Evolutionary conservation across 2,888 invertebrate genomes (phyloP).

Genomic region (Anorthoa munda): DNA sequence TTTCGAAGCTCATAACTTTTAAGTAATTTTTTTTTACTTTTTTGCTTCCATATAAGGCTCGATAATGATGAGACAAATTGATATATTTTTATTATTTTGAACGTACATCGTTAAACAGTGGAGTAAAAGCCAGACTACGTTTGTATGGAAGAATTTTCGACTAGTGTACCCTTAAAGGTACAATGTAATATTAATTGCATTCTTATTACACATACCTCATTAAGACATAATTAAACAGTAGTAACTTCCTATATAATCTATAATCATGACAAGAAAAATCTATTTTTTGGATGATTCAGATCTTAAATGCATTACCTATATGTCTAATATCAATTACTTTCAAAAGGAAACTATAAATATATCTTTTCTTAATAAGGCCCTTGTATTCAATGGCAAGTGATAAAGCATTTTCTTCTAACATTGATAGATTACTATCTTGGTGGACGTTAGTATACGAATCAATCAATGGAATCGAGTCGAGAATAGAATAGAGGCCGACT

Average conservation of each 20-base stretch:
- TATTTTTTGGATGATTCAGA: too few species aligned
- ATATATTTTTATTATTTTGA: too few species aligned
- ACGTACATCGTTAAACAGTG: too few species aligned
- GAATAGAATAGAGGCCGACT: slow-evolving; percentile 52
- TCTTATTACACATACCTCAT: too few species aligned
- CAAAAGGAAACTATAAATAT: not conserved
- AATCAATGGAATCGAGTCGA: slow-evolving; percentile 42
- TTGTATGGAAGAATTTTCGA: too few species aligned
- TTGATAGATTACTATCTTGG: slow-evolving; percentile 51
- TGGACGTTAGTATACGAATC: slow-evolving; percentile 48
- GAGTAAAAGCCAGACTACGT: too few species aligned
- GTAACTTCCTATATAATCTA: too few species aligned
- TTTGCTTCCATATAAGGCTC: too few species aligned
- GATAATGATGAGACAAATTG: too few species aligned
- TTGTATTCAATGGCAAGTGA: slow-evolving; percentile 28
- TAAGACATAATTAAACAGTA: not conserved
- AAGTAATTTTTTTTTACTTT: too few species aligned
- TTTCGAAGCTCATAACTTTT: too few species aligned
- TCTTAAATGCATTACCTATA: not conserved
- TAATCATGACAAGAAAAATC: not conserved
- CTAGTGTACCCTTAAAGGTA: too few species aligned
- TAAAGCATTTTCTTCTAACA: slow-evolving; percentile 42
- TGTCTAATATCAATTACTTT: not conserved
- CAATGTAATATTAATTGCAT: not conserved
- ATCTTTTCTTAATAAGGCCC: not conserved